Conservation (phyloP, 2,113 vertebrate genomes). For the Zosterops lateralis region DNA sequence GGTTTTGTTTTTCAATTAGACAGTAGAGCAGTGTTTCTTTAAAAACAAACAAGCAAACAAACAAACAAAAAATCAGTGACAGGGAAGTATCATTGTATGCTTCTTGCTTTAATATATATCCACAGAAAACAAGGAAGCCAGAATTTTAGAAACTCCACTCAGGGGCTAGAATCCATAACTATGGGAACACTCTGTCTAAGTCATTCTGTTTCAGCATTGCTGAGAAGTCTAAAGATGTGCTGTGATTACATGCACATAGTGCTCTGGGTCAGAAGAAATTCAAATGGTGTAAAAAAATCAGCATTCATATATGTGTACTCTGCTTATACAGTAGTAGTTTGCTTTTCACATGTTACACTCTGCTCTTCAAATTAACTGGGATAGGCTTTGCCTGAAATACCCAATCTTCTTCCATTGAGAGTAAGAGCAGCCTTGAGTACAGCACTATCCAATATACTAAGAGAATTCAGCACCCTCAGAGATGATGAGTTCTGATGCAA, state of each 20-base stretch:
- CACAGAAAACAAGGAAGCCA: background rate
- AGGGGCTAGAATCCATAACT: background rate
- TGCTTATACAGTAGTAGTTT: background rate
- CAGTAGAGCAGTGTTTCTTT: background rate
- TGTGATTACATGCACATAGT: background rate
- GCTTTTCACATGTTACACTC: background rate
- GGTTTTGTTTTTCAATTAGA: background rate
- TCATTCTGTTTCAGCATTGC: background rate
- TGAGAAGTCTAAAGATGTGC: background rate
- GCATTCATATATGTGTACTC: background rate
- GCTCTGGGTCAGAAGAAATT: background rate
- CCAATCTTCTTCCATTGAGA: background rate
- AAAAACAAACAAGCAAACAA: background rate
- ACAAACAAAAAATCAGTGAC: background rate
- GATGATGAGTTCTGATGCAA: background rate
- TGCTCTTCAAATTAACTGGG: background rate
- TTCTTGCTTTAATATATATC: background rate
- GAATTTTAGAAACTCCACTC: background rate
- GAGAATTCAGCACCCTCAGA: background rate
- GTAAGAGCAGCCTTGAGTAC: background rate
- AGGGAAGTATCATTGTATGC: background rate
- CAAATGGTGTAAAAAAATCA: background rate
- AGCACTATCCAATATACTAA: background rate
- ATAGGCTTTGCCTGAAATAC: background rate
- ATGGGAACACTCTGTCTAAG: background rate